Conservation (phyloP, 2,888 invertebrate species). For the Taenaris catops region DNA sequence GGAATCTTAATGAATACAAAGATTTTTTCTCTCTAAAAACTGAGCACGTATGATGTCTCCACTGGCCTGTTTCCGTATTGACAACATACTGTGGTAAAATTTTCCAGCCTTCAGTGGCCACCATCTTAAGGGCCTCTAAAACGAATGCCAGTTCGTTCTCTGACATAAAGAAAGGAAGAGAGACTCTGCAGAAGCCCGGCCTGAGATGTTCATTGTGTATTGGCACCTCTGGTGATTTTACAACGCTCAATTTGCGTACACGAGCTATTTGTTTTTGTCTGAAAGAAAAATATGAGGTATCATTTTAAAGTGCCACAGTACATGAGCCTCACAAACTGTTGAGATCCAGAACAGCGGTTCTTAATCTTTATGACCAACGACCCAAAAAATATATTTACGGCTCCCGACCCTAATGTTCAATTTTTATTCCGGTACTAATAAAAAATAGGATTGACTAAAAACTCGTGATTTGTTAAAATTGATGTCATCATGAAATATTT, state of each 20-base stretch:
- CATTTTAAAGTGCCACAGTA: too few relatives aligned
- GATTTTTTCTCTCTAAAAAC: conserved; percentile 91
- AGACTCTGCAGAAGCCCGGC: conserved; percentile 92
- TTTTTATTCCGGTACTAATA: too few relatives aligned
- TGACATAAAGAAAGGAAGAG: conserved; percentile 91
- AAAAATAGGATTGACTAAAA: too few relatives aligned
- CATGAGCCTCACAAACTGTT: too few relatives aligned
- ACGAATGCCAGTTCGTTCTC: conserved; percentile 90
- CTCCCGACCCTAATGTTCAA: too few relatives aligned
- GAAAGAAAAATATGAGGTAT: too few relatives aligned
- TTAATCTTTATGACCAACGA: too few relatives aligned
- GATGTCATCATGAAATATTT: too few relatives aligned
- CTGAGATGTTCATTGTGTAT: conserved; percentile 84
- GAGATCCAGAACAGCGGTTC: too few relatives aligned
- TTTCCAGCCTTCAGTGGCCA: conserved; percentile 94
- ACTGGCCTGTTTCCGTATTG: conserved; percentile 94
- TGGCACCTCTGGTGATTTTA: conserved; percentile 61
- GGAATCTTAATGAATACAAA: conserved; percentile 87
- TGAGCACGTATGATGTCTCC: conserved; percentile 91
- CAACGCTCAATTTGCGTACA: conserved; percentile 59
- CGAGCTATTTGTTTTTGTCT: conserved; percentile 69
- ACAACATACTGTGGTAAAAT: conserved; percentile 92
- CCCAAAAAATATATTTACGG: too few relatives aligned
- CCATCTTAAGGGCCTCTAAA: conserved; percentile 91
- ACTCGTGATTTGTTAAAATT: too few relatives aligned